A percentile compares a stretch with the other conserved stretches of the same genome.
Evolutionary conservation across 2,113 vertebrate species (phyloP).

Genomic region (Limnothrissa miodon): DNA sequence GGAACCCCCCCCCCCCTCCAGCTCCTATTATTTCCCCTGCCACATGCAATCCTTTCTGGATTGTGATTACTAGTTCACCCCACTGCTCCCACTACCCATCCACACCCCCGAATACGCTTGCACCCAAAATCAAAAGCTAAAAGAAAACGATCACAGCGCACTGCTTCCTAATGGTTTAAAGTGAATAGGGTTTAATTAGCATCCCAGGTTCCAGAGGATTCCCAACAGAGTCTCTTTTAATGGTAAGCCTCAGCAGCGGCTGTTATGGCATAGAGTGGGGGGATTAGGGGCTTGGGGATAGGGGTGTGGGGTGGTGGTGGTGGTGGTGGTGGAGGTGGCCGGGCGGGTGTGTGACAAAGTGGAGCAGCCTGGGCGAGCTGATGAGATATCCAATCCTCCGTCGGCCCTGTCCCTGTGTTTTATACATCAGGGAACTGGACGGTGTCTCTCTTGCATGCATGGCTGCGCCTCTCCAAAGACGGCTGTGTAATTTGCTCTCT

Average conservation of each 20-base stretch:
- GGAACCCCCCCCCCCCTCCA: background rate
- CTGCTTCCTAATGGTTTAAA: slow-evolving; percentile 2
- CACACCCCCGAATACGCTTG: background rate
- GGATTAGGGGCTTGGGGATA: background rate
- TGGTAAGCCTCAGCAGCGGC: background rate
- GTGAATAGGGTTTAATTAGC: background rate
- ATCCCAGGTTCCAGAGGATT: background rate
- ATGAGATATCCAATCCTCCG: slow-evolving; percentile 19
- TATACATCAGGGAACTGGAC: slow-evolving; percentile 28
- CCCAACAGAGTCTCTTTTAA: background rate
- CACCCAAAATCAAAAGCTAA: background rate
- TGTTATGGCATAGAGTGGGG: background rate
- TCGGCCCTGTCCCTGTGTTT: slow-evolving; percentile 9
- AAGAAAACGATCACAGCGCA: background rate
- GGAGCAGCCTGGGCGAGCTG: slow-evolving; percentile 11
- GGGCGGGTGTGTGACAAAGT: slow-evolving; percentile 11
- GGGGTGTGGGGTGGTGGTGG: background rate
- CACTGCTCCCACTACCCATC: background rate
- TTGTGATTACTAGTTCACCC: background rate
- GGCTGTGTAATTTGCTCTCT: slow-evolving; percentile 30
- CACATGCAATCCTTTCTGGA: background rate
- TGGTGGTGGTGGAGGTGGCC: background rate
- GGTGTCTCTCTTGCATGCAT: slow-evolving; percentile 8
- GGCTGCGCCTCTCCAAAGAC: slow-evolving; percentile 6
- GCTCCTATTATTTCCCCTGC: background rate